These are phyloP conservation scores for mouse (Mus musculus) DNA, from an alignment of 2,113 vertebrate genomes.

Conservation along the genomic window GRCm39 chr2:127800001-127800500, in stretches of 20 bases:
- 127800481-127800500: not conserved
- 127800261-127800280: not conserved
- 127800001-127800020: too few relatives aligned
- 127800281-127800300: not conserved
- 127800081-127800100: too few relatives aligned
- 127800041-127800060: too few relatives aligned
- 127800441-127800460: not conserved
- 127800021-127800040: too few relatives aligned
- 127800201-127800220: not conserved
- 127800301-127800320: not conserved
- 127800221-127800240: not conserved
- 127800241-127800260: not conserved
- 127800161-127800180: not conserved
- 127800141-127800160: not conserved
- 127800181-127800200: not conserved
- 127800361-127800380: not conserved
- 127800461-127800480: not conserved
- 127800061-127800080: too few relatives aligned
- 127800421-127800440: not conserved
- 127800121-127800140: not conserved
- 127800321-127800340: not conserved
- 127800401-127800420: not conserved
- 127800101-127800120: too few relatives aligned
- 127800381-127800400: not conserved
- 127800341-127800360: not conserved